Conservation (phyloP, 2,113 vertebrate genomes). For the Conger conger region DNA sequence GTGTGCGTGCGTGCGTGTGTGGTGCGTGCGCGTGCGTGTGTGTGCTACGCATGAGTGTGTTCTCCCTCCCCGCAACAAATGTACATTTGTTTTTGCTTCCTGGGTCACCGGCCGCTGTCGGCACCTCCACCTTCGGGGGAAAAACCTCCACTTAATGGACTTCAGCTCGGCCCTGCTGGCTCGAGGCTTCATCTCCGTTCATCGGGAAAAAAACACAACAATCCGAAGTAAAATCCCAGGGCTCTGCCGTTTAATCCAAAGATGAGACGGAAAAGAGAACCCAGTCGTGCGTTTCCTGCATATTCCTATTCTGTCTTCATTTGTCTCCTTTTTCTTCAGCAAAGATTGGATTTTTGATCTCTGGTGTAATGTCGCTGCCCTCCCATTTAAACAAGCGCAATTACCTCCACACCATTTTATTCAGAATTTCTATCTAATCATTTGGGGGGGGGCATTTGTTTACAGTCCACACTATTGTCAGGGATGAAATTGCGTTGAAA, state of each 20-base stretch:
- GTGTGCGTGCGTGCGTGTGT: not conserved
- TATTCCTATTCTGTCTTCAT: conserved; percentile 10
- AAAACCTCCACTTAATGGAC: conserved; percentile 52
- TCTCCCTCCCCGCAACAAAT: not conserved
- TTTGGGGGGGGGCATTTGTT: conserved; percentile 7
- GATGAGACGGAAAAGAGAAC: not conserved
- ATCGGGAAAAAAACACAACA: conserved; percentile 25
- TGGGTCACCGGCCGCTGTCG: conserved; percentile 14
- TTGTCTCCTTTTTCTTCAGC: no score
- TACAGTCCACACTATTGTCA: conserved; percentile 19
- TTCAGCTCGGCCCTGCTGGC: conserved; percentile 31
- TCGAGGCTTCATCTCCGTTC: conserved; percentile 34
- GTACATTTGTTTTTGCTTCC: not conserved
- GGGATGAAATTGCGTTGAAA: conserved; percentile 27
- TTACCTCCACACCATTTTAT: conserved; percentile 31
- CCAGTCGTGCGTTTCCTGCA: conserved; percentile 41
- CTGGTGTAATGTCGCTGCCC: not conserved
- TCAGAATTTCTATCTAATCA: conserved; percentile 39
- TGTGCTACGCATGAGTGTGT: not conserved
- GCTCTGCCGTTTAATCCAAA: not conserved
- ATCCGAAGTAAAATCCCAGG: conserved; percentile 13
- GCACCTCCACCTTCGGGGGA: conserved; percentile 37
- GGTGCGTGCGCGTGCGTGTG: not conserved
- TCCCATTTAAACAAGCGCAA: conserved; percentile 35
- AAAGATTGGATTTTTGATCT: not conserved